Percentiles rank a stretch among this genome's conserved stretches.
Evolutionary conservation across 2,888 invertebrate genomes (phyloP).

Genomic region (Aporophyla lueneburgensis): DNA sequence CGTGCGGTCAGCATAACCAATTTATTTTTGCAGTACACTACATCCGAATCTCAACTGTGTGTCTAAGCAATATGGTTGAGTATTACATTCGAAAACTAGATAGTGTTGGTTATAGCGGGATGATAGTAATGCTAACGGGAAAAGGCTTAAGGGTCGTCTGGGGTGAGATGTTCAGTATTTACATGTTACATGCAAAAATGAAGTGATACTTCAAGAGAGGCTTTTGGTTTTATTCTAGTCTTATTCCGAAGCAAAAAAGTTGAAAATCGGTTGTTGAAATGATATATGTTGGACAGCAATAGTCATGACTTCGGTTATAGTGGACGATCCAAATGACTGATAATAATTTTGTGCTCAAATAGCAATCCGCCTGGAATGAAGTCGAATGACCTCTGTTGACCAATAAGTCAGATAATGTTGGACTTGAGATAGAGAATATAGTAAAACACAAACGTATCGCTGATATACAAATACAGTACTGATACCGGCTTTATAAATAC

Average conservation of each 20-base stretch:
- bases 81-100: constrained; percentile 23
- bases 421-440: background rate
- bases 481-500: background rate
- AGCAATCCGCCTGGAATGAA: constrained; percentile 19
- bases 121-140: constrained; percentile 71
- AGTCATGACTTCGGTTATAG: constrained; percentile 36
- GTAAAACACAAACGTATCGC: constrained; percentile 5
- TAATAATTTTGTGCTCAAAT: constrained; percentile 37
- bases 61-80: constrained; percentile 26
- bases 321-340: constrained; percentile 34
- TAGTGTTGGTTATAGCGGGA: constrained; percentile 58
- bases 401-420: constrained; percentile 27
- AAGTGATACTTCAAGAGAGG: constrained; percentile 47
- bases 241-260: constrained; percentile 36
- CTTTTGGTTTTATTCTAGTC: constrained; percentile 44
- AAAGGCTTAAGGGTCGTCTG: constrained; percentile 69
- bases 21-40: constrained; percentile 50
- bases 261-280: constrained; percentile 21
- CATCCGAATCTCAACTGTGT: constrained; percentile 43
- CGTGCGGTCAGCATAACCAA: constrained; percentile 64
- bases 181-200: constrained; percentile 57
- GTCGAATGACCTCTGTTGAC: constrained; percentile 8
- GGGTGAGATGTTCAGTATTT: constrained; percentile 69
- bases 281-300: constrained; percentile 5
- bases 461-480: background rate